Evolutionary conservation across 2,113 vertebrate species (phyloP), one percentile per base, ranked within the genome.

Genomic region (Oreochromis tanganicae): DNA sequence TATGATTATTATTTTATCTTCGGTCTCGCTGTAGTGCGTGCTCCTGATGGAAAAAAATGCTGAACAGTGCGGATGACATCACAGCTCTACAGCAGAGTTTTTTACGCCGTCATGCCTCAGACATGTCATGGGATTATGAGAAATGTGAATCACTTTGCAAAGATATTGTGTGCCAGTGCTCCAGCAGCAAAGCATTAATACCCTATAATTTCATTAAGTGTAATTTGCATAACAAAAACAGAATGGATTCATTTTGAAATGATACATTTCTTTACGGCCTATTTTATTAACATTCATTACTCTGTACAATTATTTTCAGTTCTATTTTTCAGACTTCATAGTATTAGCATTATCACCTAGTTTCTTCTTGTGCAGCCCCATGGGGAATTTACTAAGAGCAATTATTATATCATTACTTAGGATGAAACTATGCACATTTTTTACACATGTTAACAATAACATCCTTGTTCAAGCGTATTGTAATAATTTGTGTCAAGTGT

Each of bases 171-270:
- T 9, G 71, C 81, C 38, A 14, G 48, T 19, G 43, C 84, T 89
- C 78, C 46, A 48, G 84, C 57, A 85, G 80, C 27, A 12, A 78
- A 80, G 41, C 24, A 36, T 91, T 91, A 93, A 92, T 86, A 48
- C 81, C 56, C 80, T 87, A 52, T 93, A 92, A 94, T 88, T 91
- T 68, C 88, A 92, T 92, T 93, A 94, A 89, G 80, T 85, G 48
- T 55, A 84, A 92, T 95, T 92, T 87, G 68, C 85, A 85, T 87
- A 36, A 90, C 87, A 92, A 86, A 89, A 81, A 59, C 48, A 46
- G 63, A 93, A 83, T 87, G 82, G 73, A 92, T 93, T 92, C 41
- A 81, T 86, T 87, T 83, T 71, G 5, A 50, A 73, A 52, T 55
- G 46, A 83, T 73, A 14, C 9, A 17, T 87, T 54, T 56, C 36